Conservation (phyloP, 2,888 invertebrate species). For the Euzophera pinguis region DNA sequence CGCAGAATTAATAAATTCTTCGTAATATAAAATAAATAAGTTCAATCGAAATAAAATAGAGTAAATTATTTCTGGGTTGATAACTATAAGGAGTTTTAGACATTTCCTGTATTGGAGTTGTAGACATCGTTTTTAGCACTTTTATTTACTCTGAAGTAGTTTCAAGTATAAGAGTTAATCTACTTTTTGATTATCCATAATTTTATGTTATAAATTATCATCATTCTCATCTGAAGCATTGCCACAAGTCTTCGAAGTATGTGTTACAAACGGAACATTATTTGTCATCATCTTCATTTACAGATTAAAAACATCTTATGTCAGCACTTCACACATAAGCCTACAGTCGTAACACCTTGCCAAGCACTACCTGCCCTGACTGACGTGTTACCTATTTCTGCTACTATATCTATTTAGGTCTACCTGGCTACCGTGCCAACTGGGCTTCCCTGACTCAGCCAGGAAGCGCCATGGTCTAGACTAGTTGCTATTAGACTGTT, state of each 20-base stretch:
- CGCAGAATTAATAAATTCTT: too few relatives aligned
- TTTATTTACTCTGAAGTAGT: too few relatives aligned
- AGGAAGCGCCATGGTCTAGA: slow-evolving; percentile 23
- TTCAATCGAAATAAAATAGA: too few relatives aligned
- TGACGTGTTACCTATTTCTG: slow-evolving; percentile 21
- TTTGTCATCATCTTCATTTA: too few relatives aligned
- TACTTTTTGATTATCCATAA: too few relatives aligned
- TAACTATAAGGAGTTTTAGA: too few relatives aligned
- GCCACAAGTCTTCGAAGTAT: not conserved
- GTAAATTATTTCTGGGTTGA: too few relatives aligned
- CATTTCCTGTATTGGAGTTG: not conserved
- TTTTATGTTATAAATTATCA: not conserved
- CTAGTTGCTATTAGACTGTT: slow-evolving; percentile 20
- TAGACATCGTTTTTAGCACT: too few relatives aligned
- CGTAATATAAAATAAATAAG: too few relatives aligned
- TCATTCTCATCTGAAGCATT: too few relatives aligned
- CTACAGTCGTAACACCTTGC: not conserved
- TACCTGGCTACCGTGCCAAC: slow-evolving; percentile 37
- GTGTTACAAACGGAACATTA: too few relatives aligned
- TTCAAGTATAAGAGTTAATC: too few relatives aligned
- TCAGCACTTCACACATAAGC: not conserved
- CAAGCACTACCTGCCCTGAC: not conserved
- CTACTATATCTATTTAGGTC: slow-evolving; percentile 24
- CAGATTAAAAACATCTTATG: not conserved
- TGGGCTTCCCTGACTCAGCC: slow-evolving; percentile 30